Conservation (phyloP, 2,113 vertebrate species). For the Cinclus mexicanus region DNA sequence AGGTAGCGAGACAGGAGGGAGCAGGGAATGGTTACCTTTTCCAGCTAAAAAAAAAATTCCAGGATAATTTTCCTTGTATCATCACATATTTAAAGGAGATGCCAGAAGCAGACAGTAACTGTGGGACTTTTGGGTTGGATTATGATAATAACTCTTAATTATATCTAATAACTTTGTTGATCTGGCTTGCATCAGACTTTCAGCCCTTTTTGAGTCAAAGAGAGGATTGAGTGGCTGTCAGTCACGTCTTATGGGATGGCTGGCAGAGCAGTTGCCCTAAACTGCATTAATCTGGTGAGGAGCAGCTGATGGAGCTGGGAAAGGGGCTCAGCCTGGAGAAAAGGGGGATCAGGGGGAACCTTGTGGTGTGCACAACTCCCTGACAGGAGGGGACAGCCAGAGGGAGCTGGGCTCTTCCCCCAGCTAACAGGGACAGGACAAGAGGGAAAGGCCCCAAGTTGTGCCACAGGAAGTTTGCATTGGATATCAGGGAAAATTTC, state of each 20-base stretch:
- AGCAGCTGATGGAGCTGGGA: neutral
- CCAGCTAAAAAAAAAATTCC: neutral
- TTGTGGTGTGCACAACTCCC: accelerated
- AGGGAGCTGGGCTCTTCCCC: neutral
- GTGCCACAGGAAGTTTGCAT: neutral
- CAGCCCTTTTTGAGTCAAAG: neutral
- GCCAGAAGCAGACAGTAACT: neutral
- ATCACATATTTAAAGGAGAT: neutral
- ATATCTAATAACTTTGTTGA: neutral
- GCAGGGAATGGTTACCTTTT: neutral
- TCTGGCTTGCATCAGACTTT: neutral
- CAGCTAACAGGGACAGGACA: neutral
- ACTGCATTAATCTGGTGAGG: neutral
- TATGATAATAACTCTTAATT: neutral
- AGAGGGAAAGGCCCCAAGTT: neutral
- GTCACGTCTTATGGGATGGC: accelerated
- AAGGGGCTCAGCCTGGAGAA: neutral
- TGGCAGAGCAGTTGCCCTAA: neutral
- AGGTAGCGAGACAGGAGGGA: neutral
- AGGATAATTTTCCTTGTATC: neutral
- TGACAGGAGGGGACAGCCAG: accelerated
- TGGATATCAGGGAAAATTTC: neutral
- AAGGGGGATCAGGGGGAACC: neutral
- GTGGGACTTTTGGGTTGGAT: neutral
- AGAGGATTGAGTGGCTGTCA: neutral